Evolutionary conservation across 2,888 invertebrate genomes (phyloP).

Genomic region (Zaprionus lineosus): DNA sequence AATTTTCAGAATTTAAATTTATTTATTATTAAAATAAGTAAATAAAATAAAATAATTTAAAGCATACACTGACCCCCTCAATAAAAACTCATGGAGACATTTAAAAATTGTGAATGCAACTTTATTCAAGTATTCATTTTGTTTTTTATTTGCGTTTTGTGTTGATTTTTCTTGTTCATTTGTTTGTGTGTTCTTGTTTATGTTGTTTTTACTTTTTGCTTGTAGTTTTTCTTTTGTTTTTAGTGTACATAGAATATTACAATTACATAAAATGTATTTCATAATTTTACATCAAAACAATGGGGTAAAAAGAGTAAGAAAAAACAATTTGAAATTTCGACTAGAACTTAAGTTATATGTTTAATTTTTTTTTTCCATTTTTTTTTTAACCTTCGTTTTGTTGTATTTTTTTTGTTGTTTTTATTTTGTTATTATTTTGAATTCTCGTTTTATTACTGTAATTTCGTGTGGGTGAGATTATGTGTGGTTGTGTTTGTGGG

Average conservation of each 20-base stretch:
- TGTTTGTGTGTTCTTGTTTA: slow-evolving; percentile 44
- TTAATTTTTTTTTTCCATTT: slow-evolving; percentile 26
- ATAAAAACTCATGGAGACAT: neutral
- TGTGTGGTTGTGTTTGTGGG: neutral
- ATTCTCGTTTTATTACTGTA: too few relatives aligned
- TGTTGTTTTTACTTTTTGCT: slow-evolving; percentile 31
- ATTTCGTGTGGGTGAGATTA: slow-evolving; percentile 15
- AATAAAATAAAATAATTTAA: too few relatives aligned
- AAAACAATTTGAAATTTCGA: slow-evolving; percentile 79
- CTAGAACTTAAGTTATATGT: slow-evolving; percentile 79
- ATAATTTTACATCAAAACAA: slow-evolving; percentile 79
- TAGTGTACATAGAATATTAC: slow-evolving; percentile 75
- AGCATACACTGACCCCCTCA: too few relatives aligned
- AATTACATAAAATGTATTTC: slow-evolving; percentile 69
- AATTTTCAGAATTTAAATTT: neutral
- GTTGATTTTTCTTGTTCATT: slow-evolving; percentile 22
- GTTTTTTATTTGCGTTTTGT: slow-evolving; percentile 50
- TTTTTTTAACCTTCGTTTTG: slow-evolving; percentile 15
- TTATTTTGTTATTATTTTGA: slow-evolving; percentile 14
- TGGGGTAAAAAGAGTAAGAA: slow-evolving; percentile 39
- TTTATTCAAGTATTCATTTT: slow-evolving; percentile 80
- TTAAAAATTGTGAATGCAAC: slow-evolving; percentile 82
- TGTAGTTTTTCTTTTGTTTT: slow-evolving; percentile 30
- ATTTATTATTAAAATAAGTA: neutral
- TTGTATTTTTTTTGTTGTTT: slow-evolving; percentile 7